Evolutionary conservation across 2,113 vertebrate species (phyloP), one percentile per base, ranked within the genome.

Genomic region (Bos javanicus): DNA sequence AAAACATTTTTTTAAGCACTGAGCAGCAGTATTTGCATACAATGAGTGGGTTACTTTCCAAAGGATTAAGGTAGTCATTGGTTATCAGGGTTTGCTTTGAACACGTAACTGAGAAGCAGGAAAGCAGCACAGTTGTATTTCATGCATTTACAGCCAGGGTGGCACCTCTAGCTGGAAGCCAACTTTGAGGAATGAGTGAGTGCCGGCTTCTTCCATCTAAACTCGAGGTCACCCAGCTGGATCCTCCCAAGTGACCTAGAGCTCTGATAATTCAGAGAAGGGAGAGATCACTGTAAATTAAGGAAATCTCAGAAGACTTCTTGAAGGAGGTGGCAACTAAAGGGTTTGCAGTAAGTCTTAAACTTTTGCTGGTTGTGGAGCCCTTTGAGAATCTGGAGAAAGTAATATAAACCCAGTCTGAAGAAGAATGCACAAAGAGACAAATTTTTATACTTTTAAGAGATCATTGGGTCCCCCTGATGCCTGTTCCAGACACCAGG

Each of bases 21-120:
- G n/a, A 87, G 60, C 19, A 43, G 60, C 60, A 36, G 7, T 86
- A 64, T 97, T 97, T 97, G 91, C 97, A 84, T 93, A 95, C 96
- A 96, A 78, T 97, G 89, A 25, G 16, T 7, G 39, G 87, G 78
- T 19, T 19, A 2, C 50, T 60, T 48, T 86, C 95, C 96, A 95
- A 78, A 54, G 81, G 85, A 54, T 71, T 78, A 56, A 89, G 64
- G 52, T n/a, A 7, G 50, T 36, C 64, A 1, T 4, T 9, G 57
- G 87, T 46, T 46, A 54, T 48, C 80, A 15, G 78, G 46, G 48
- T 90, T 59, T 86, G 76, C 43, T 86, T 76, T 62, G 36, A 93
- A 85, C 50, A 81, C 12, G n/a, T 30, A 59, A 30, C 56, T 50
- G 62, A 19, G 16, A 26, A 54, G 48, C 56, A 13, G 26, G 82